These are phyloP conservation scores for Eretmocerus hayati DNA, from an alignment of 2,888 invertebrate species.

Conservation along the genomic window DNA sequence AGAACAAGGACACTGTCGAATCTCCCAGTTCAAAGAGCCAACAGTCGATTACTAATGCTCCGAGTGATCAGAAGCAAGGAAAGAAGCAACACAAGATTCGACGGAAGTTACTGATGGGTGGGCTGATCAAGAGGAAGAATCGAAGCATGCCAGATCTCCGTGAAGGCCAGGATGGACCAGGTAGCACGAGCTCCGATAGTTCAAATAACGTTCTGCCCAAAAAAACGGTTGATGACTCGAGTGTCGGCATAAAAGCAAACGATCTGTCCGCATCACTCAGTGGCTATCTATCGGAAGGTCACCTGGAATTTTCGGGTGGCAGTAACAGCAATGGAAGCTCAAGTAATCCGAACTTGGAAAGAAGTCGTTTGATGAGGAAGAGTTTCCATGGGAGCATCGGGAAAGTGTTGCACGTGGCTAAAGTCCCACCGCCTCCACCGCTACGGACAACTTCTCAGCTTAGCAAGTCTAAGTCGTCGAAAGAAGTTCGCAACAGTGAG, in stretches of 20 bases:
- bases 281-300: slow-evolving; percentile 82
- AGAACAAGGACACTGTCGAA: slow-evolving; percentile 55
- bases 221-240: slow-evolving; percentile 65
- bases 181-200: slow-evolving; percentile 37
- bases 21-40: slow-evolving; percentile 50
- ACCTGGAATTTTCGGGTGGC: slow-evolving; percentile 64
- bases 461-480: slow-evolving; percentile 59
- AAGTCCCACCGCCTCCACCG: slow-evolving; percentile 80
- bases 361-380: slow-evolving; percentile 81
- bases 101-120: slow-evolving; percentile 81
- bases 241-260: slow-evolving; percentile 59
- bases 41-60: slow-evolving; percentile 7
- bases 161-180: slow-evolving; percentile 62
- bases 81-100: slow-evolving; percentile 89
- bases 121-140: slow-evolving; percentile 79
- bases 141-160: slow-evolving; percentile 87
- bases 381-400: slow-evolving; percentile 81
- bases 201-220: slow-evolving; percentile 38
- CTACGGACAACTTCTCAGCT: slow-evolving; percentile 81
- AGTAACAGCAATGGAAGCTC: slow-evolving; percentile 46
- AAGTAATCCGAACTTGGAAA: slow-evolving; percentile 75
- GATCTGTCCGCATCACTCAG: slow-evolving; percentile 60
- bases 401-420: slow-evolving; percentile 72
- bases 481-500: slow-evolving; percentile 49
- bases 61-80: slow-evolving; percentile 59